Evolutionary conservation across 2,888 invertebrate genomes (phyloP).

Genomic region (Ochropacha duplaris): DNA sequence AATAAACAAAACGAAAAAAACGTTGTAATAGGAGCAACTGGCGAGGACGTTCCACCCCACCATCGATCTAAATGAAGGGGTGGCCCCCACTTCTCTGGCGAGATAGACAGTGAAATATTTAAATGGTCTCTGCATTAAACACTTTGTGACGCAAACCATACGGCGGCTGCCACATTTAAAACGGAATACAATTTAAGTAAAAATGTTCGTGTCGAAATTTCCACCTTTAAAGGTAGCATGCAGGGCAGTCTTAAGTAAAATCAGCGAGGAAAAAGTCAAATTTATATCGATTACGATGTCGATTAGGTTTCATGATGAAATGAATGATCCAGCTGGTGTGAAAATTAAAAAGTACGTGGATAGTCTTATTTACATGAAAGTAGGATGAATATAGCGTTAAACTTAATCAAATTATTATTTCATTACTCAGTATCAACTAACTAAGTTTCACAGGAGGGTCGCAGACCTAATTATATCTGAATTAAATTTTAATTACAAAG

Average conservation of each 20-base stretch:
- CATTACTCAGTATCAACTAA: too few species aligned
- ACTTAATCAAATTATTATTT: neutral
- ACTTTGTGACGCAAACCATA: conserved; percentile 25
- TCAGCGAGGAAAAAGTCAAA: neutral
- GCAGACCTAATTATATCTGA: neutral
- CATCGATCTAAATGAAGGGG: conserved; percentile 59
- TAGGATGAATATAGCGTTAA: neutral
- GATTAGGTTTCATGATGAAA: too few species aligned
- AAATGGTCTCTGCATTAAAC: conserved; percentile 47
- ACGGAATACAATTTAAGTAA: conserved; percentile 25
- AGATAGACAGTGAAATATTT: conserved; percentile 53
- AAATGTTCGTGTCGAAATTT: conserved; percentile 11
- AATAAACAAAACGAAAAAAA: conserved; percentile 55
- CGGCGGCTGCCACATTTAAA: conserved; percentile 6
- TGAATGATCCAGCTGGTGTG: too few species aligned
- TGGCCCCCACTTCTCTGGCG: conserved; percentile 15
- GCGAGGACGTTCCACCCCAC: conserved; percentile 42
- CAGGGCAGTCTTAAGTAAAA: neutral
- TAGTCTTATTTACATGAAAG: too few species aligned
- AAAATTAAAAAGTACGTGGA: too few species aligned
- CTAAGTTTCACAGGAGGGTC: too few species aligned
- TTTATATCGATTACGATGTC: too few species aligned
- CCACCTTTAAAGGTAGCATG: neutral
- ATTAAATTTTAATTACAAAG: conserved; percentile 11
- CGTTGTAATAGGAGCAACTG: conserved; percentile 42